phyloP scores from a whole-genome alignment of 1,140 invertebrate genomes.

The Andrena cerasifolii region DNA sequence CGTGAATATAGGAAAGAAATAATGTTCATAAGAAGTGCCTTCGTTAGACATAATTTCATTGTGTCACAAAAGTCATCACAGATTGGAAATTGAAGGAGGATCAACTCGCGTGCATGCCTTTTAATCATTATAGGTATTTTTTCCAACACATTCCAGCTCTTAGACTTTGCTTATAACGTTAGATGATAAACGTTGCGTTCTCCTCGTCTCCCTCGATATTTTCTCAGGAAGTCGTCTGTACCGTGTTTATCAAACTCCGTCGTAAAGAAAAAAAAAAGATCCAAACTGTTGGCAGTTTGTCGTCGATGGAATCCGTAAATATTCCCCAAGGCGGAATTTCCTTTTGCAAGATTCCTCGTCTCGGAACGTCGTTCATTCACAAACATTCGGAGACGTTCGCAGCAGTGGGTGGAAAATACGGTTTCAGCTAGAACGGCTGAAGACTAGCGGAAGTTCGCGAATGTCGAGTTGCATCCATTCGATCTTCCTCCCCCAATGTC shows the following conservation, averaged over 20 bases:
- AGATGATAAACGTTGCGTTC: not conserved
- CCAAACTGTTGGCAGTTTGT: not conserved
- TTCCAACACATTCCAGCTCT: too few relatives aligned
- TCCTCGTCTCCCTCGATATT: not conserved
- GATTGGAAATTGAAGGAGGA: too few relatives aligned
- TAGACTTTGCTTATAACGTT: too few relatives aligned
- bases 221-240: not conserved
- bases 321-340: constrained; percentile 24
- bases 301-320: constrained; percentile 28
- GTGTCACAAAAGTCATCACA: too few relatives aligned
- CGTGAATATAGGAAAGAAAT: too few relatives aligned
- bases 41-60: too few relatives aligned
- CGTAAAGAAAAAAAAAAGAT: not conserved
- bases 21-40: too few relatives aligned
- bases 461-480: not conserved
- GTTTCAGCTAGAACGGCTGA: constrained; percentile 11
- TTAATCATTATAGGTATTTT: too few relatives aligned
- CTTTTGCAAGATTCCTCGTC: not conserved
- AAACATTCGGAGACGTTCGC: constrained; percentile 14
- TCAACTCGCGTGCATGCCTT: too few relatives aligned
- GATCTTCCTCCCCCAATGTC: not conserved
- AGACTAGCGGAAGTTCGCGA: not conserved
- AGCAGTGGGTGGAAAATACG: constrained; percentile 33
- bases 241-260: not conserved
- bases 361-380: constrained; percentile 5